Percentiles rank a stretch among this genome's conserved stretches.
phyloP scores from a whole-genome alignment of 92 coral and sea anemone species.

The Umimayanthus kanabou region DNA sequence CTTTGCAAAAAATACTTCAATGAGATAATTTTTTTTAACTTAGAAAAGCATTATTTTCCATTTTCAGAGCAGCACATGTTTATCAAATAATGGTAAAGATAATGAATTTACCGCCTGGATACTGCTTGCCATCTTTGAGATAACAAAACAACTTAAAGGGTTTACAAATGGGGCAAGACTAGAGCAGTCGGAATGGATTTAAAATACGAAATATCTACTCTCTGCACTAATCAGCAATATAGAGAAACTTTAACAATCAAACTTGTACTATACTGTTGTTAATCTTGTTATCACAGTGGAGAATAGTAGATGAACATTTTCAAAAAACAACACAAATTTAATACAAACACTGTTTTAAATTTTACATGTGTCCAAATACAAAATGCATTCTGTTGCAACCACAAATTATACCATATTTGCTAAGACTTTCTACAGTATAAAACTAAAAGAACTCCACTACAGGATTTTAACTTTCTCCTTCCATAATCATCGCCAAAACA shows the following conservation, averaged over 20 bases:
- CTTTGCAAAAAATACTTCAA: too few species aligned
- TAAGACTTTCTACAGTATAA: not conserved
- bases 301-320: not conserved
- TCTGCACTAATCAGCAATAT: not conserved
- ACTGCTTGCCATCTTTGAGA: not conserved
- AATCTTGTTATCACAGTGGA: too few species aligned
- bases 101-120: conserved; percentile 21
- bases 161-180: not conserved
- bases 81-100: not conserved
- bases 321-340: not conserved
- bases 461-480: not conserved
- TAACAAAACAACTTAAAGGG: not conserved
- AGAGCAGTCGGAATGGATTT: not conserved
- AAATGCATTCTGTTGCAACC: not conserved
- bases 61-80: conserved; percentile 34
- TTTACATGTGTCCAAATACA: not conserved
- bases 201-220: not conserved
- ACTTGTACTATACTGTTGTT: too few species aligned
- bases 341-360: not conserved
- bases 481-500: not conserved
- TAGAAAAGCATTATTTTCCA: not conserved
- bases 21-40: not conserved
- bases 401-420: not conserved
- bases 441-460: not conserved
- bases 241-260: not conserved